A percentile compares a stretch with the other conserved stretches of the same genome.
phyloP scores from a whole-genome alignment of 1,140 invertebrate genomes.

The Hypothenemus hampei region DNA sequence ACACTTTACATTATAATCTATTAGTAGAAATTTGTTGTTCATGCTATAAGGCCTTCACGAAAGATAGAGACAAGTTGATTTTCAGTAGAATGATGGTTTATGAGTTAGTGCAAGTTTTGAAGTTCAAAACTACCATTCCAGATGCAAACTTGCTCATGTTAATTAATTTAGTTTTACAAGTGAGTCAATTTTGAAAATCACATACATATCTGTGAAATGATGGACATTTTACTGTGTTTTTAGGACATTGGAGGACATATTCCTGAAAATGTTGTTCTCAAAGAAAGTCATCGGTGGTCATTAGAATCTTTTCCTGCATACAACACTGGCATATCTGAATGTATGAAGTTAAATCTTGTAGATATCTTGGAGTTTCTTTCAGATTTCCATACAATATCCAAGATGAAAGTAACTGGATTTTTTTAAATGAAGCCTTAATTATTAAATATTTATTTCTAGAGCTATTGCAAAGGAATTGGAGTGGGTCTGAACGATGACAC shows the following conservation, averaged over 20 bases:
- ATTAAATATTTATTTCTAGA: conserved; percentile 51
- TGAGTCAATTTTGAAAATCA: conserved; percentile 39
- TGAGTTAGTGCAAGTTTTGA: conserved; percentile 91
- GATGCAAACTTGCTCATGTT: conserved; percentile 92
- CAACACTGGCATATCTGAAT: conserved; percentile 86
- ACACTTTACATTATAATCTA: conserved; percentile 75
- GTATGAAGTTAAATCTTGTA: conserved; percentile 84
- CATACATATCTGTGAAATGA: not conserved
- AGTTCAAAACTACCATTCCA: conserved; percentile 90
- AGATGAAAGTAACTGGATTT: conserved; percentile 76
- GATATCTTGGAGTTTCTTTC: conserved; percentile 94
- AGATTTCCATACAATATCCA: conserved; percentile 93
- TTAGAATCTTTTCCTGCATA: conserved; percentile 54
- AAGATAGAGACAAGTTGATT: conserved; percentile 90
- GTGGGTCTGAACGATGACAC: conserved; percentile 91
- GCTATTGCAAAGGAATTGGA: conserved; percentile 70
- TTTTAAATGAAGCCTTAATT: not conserved
- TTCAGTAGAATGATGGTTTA: conserved; percentile 86
- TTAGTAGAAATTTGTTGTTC: conserved; percentile 85
- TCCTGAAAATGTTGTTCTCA: conserved; percentile 42
- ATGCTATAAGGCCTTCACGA: conserved; percentile 80
- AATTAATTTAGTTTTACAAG: conserved; percentile 81
- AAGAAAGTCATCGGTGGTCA: conserved; percentile 32
- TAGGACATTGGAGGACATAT: conserved; percentile 65
- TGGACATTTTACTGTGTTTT: conserved; percentile 18